A percentile compares a stretch with the other conserved stretches of the same genome.
phyloP scores from a whole-genome alignment of 2,888 invertebrate genomes.

The Lithophane leautieri region DNA sequence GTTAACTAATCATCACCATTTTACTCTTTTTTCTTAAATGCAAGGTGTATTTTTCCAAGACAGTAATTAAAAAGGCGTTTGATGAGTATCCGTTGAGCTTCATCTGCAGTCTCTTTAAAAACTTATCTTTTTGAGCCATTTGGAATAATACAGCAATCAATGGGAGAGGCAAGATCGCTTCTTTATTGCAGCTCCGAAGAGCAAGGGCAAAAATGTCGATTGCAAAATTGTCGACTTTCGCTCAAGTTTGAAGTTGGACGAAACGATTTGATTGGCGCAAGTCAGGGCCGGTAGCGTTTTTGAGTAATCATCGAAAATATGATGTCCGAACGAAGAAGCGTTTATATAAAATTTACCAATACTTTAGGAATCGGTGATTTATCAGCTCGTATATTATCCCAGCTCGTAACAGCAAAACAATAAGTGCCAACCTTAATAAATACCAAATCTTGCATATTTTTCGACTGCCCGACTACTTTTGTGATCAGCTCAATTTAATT shows the following conservation, averaged over 20 bases:
- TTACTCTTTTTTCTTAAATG: background rate
- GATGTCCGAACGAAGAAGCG: too few species aligned
- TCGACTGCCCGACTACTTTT: background rate
- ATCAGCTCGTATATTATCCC: background rate
- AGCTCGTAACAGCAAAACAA: background rate
- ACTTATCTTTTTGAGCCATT: conserved; percentile 28
- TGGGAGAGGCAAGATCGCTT: conserved; percentile 29
- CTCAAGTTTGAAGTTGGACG: conserved; percentile 58
- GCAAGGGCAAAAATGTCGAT: conserved; percentile 65
- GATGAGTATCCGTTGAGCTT: conserved; percentile 1
- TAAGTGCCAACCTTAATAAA: background rate
- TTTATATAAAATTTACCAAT: background rate
- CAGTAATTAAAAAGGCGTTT: conserved; percentile 18
- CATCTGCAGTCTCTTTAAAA: conserved; percentile 39
- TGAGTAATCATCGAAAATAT: background rate
- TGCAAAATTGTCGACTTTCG: conserved; percentile 65
- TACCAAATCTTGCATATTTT: background rate
- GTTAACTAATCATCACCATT: background rate
- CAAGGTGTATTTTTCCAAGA: background rate
- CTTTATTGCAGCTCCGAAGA: conserved; percentile 48
- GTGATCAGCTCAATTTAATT: background rate
- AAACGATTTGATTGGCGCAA: conserved; percentile 31
- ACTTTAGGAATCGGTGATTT: background rate
- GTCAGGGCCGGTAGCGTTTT: conserved; percentile 18
- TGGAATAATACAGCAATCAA: conserved; percentile 53